These are phyloP conservation scores for Orycteropus afer DNA, from an alignment of 2,113 vertebrate genomes.

Conservation along the genomic window DNA sequence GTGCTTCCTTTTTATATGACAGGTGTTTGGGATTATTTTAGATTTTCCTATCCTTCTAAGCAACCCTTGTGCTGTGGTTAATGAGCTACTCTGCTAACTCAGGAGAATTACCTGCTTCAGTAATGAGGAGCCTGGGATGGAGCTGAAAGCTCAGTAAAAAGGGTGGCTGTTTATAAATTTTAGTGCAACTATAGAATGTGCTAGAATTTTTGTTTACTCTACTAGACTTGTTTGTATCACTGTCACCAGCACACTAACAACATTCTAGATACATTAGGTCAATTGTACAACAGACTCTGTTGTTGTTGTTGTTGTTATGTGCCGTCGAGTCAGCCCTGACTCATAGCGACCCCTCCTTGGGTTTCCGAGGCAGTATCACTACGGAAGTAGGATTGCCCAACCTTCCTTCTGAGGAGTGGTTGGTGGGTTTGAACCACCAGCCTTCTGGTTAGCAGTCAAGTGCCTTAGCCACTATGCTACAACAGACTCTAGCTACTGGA, in stretches of 20 bases:
- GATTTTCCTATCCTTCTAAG: not conserved
- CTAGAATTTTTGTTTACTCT: no score
- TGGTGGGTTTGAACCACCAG: no score
- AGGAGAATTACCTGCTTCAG: not conserved
- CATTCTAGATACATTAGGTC: not conserved
- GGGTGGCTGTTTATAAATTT: not conserved
- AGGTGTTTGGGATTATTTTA: conserved; percentile 52
- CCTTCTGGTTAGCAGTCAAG: no score
- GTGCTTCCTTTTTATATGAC: not conserved
- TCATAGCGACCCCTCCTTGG: no score
- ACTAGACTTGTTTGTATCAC: not conserved
- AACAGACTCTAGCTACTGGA: not conserved
- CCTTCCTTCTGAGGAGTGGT: no score
- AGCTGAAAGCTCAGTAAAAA: not conserved
- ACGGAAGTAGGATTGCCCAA: no score
- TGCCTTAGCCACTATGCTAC: no score
- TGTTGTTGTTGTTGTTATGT: no score
- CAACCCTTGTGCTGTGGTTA: no score
- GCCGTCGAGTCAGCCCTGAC: no score
- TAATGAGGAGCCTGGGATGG: not conserved
- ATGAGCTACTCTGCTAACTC: not conserved
- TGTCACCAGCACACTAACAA: not conserved
- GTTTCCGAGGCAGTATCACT: no score
- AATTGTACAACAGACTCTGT: not conserved
- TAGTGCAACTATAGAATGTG: no score